These are phyloP conservation scores for Cottus gobio DNA, from an alignment of 2,113 vertebrate genomes.

Conservation along the genomic window DNA sequence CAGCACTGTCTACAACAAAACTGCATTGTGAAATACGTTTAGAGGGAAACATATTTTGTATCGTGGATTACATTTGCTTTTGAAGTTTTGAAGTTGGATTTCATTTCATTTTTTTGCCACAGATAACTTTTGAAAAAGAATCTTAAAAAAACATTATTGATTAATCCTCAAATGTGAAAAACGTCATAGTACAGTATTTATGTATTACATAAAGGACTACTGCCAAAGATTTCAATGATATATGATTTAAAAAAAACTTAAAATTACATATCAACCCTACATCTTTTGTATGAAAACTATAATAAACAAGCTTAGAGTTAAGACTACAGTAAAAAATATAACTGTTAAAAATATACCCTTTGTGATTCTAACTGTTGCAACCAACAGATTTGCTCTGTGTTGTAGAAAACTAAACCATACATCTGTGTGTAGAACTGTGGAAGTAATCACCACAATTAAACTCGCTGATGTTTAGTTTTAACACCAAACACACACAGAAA, in stretches of 20 bases:
- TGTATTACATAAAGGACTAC: background rate
- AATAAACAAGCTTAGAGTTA: background rate
- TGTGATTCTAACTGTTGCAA: background rate
- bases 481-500: background rate
- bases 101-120: background rate
- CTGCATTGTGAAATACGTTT: background rate
- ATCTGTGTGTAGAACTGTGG: too few relatives aligned
- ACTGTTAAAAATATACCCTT: constrained; percentile 8
- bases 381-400: background rate
- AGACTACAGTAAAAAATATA: background rate
- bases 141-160: background rate
- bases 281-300: constrained; percentile 4
- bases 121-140: background rate
- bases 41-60: background rate
- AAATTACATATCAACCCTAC: background rate
- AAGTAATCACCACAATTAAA: background rate
- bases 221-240: background rate
- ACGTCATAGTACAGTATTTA: constrained; percentile 23
- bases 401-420: background rate
- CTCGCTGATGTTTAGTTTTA: background rate
- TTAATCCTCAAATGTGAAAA: constrained; percentile 12
- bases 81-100: background rate
- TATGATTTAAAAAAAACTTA: background rate
- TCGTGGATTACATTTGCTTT: background rate
- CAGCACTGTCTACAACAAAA: background rate